A percentile compares a stretch with the other conserved stretches of the same genome.
Evolutionary conservation across 2,113 vertebrate genomes (phyloP).

Genomic region (Tragelaphus scriptus): DNA sequence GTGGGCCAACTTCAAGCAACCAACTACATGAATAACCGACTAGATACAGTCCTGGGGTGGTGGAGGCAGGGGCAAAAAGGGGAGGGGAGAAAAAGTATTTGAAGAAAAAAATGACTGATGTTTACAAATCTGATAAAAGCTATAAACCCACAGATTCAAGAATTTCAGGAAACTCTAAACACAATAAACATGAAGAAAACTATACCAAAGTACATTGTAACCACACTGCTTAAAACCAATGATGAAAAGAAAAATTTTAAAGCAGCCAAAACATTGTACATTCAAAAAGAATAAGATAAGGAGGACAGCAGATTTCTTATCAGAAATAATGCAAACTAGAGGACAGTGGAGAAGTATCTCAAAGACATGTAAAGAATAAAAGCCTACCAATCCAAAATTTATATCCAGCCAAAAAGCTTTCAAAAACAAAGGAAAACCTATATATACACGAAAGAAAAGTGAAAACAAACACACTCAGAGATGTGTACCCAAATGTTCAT

Average conservation of each 20-base stretch:
- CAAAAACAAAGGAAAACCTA: not conserved
- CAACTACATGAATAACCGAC: not conserved
- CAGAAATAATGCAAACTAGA: not conserved
- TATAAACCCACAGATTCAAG: not conserved
- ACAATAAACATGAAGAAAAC: not conserved
- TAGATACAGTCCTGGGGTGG: not conserved
- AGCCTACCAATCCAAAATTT: not conserved
- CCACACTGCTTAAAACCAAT: not conserved
- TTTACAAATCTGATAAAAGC: not conserved
- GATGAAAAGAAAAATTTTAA: not conserved
- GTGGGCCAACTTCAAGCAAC: not conserved
- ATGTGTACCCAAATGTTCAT: not conserved
- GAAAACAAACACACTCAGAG: not conserved
- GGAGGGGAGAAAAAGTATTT: not conserved
- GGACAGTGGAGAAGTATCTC: not conserved
- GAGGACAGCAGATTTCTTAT: not conserved
- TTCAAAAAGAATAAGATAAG: not conserved
- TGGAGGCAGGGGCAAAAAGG: not conserved
- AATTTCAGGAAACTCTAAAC: not conserved
- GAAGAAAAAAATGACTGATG: not conserved
- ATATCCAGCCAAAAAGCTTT: not conserved
- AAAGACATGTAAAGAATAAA: not conserved
- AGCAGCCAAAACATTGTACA: not conserved
- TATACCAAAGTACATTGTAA: not conserved
- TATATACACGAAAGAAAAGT: not conserved